These are phyloP conservation scores for Trissolcus brochymenae DNA, from an alignment of 2,888 invertebrate genomes.

Conservation along the genomic window DNA sequence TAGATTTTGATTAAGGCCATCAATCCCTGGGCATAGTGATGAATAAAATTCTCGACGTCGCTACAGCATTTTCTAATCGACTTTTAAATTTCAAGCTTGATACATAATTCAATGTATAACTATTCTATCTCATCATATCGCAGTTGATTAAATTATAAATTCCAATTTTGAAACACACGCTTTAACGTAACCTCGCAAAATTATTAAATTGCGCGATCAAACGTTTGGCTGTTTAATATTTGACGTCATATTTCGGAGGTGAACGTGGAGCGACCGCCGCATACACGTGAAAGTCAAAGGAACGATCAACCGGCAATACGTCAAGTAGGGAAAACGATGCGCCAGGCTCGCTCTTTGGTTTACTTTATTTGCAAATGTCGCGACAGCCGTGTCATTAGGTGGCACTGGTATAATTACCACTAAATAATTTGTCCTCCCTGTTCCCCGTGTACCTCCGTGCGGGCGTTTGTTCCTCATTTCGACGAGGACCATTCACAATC, in stretches of 20 bases:
- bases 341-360: slow-evolving; percentile 42
- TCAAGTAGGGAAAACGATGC: slow-evolving; percentile 38
- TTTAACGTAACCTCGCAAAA: slow-evolving; percentile 13
- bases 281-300: slow-evolving; percentile 31
- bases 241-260: slow-evolving; percentile 32
- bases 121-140: slow-evolving; percentile 28
- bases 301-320: slow-evolving; percentile 50
- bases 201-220: slow-evolving; percentile 43
- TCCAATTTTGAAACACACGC: slow-evolving; percentile 39
- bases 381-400: slow-evolving; percentile 64
- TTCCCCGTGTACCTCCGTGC: slow-evolving; percentile 42
- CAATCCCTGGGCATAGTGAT: background rate
- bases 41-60: background rate
- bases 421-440: slow-evolving; percentile 70
- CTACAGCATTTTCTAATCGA: slow-evolving; percentile 8
- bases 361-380: slow-evolving; percentile 57
- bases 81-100: slow-evolving; percentile 21
- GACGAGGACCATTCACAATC: slow-evolving; percentile 64
- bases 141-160: slow-evolving; percentile 49
- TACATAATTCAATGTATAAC: slow-evolving; percentile 40
- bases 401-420: slow-evolving; percentile 70
- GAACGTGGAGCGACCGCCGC: slow-evolving; percentile 6
- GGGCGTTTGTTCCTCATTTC: slow-evolving; percentile 55
- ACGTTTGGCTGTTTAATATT: slow-evolving; percentile 43
- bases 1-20: background rate